Conservation (phyloP, 2,888 invertebrate genomes). For the Ophion ventricosus region DNA sequence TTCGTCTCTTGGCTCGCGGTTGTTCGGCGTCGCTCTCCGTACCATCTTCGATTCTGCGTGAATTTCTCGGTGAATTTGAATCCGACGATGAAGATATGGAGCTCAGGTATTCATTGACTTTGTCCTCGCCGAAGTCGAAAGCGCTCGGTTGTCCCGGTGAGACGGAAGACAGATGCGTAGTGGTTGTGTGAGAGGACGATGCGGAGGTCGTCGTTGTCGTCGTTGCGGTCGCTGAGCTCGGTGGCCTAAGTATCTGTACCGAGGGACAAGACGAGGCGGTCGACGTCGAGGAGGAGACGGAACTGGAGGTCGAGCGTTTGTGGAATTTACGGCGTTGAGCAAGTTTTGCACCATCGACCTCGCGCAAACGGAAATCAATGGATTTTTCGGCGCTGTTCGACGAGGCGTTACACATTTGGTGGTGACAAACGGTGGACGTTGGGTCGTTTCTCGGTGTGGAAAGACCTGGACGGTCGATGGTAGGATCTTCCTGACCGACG, state of each 20-base stretch:
- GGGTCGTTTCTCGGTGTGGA: not conserved
- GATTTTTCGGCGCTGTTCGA: not conserved
- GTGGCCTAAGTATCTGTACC: slow-evolving; percentile 72
- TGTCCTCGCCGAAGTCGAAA: slow-evolving; percentile 84
- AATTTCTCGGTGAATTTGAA: slow-evolving; percentile 75
- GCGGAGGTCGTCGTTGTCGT: slow-evolving; percentile 63
- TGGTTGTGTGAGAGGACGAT: slow-evolving; percentile 61
- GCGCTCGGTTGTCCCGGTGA: slow-evolving; percentile 79
- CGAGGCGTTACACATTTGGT: not conserved
- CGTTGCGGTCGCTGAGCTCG: slow-evolving; percentile 67
- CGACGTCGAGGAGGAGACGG: slow-evolving; percentile 83
- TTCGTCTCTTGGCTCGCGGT: slow-evolving; percentile 70
- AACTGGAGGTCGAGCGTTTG: slow-evolving; percentile 84
- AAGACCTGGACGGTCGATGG: not conserved
- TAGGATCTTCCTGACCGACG: slow-evolving; percentile 69
- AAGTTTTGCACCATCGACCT: slow-evolving; percentile 89
- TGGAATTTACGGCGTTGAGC: slow-evolving; percentile 88
- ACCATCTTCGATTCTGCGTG: slow-evolving; percentile 5
- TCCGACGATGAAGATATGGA: slow-evolving; percentile 83
- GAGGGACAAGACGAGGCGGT: slow-evolving; percentile 78
- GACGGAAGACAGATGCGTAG: slow-evolving; percentile 70
- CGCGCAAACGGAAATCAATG: slow-evolving; percentile 87
- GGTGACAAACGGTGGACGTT: not conserved
- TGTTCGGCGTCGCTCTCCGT: slow-evolving; percentile 42
- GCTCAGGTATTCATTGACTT: slow-evolving; percentile 84